phyloP scores from a whole-genome alignment of 2,797 vertebrate genomes.

The Rhinophrynus dorsalis region DNA sequence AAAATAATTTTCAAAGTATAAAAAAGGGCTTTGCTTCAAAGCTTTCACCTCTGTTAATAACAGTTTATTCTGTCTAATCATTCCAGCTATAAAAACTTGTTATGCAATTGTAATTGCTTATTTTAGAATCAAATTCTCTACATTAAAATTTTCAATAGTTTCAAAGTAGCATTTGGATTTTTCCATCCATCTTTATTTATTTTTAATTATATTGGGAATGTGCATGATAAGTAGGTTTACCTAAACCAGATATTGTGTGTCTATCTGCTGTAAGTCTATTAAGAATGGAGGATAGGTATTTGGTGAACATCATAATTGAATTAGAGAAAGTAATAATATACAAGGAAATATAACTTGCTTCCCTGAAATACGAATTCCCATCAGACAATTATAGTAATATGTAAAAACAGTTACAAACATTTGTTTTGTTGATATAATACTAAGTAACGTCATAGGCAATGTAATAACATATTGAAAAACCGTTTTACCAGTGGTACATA shows the following conservation, averaged over 20 bases:
- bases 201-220: background rate
- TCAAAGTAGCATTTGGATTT: background rate
- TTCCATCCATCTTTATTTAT: background rate
- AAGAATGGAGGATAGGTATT: background rate
- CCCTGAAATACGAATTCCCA: background rate
- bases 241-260: slow-evolving; percentile 22
- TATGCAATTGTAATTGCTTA: background rate
- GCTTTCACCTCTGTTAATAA: background rate
- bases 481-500: no score
- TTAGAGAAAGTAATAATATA: background rate
- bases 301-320: background rate
- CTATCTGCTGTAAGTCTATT: slow-evolving; percentile 28
- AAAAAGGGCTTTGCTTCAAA: background rate
- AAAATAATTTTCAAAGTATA: background rate
- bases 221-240: slow-evolving; percentile 15
- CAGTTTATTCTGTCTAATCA: background rate
- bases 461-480: no score
- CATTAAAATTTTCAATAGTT: background rate
- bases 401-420: no score
- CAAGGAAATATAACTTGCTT: background rate
- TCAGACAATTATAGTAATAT: background rate
- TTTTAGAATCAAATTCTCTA: slow-evolving; percentile 24
- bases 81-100: background rate
- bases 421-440: no score
- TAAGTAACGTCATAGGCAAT: no score